phyloP scores from a whole-genome alignment of 2,113 vertebrate genomes.

The Probosciger aterrimus region DNA sequence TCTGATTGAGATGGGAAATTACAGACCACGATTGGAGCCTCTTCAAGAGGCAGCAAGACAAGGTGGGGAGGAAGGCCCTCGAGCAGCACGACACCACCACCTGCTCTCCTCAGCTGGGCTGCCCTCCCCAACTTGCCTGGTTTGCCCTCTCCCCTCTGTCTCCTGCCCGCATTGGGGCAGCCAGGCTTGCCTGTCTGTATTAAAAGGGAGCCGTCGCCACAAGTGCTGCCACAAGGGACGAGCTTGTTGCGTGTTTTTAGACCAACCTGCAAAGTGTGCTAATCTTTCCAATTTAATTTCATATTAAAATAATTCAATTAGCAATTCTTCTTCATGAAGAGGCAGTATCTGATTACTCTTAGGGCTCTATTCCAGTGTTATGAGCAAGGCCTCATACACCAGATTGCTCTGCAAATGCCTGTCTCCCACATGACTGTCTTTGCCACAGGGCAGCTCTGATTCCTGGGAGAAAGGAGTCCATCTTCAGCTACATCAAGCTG shows the following conservation, averaged over 20 bases:
- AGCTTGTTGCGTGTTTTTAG: neutral
- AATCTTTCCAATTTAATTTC: neutral
- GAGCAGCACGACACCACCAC: too few species aligned
- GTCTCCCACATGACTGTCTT: accelerated
- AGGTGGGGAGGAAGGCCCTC: neutral
- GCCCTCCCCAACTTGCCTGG: accelerated
- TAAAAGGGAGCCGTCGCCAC: neutral
- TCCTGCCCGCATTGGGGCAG: accelerated
- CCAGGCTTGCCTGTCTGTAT: accelerated
- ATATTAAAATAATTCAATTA: neutral
- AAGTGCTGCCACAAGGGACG: accelerated
- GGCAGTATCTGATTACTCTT: neutral
- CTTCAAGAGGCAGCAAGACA: neutral
- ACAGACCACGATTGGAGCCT: neutral
- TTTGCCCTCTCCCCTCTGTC: neutral
- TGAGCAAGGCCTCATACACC: accelerated
- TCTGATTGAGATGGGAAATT: neutral
- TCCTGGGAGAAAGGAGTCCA: neutral
- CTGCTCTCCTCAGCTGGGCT: neutral
- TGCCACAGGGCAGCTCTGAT: neutral
- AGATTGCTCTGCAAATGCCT: neutral
- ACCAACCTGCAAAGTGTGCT: neutral
- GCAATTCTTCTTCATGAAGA: neutral
- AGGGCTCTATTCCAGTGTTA: neutral
- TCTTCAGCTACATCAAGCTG: accelerated